Conservation (phyloP, 2,888 invertebrate species). For the Harpalus rufipes region DNA sequence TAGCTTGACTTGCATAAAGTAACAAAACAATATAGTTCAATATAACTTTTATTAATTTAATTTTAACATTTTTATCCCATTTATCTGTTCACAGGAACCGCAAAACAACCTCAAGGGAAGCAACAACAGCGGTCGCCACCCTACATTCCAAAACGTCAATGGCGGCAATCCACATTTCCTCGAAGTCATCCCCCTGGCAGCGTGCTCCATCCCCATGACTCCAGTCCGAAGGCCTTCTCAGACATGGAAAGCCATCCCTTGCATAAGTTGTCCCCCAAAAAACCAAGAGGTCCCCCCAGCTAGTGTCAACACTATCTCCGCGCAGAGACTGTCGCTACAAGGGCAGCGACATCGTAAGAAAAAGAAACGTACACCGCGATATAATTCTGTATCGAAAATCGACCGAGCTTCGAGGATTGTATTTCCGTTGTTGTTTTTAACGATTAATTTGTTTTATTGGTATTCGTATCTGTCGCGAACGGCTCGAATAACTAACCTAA, state of each 20-base stretch:
- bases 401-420: constrained; percentile 87
- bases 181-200: constrained; percentile 83
- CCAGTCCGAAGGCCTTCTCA: constrained; percentile 75
- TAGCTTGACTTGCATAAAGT: no score
- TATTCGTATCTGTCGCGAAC: constrained; percentile 85
- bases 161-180: constrained; percentile 75
- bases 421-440: constrained; percentile 87
- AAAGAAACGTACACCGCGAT: constrained; percentile 81
- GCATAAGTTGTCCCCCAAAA: constrained; percentile 71
- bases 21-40: no score
- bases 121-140: constrained; percentile 59
- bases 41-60: neutral
- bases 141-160: constrained; percentile 68
- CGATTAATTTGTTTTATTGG: constrained; percentile 90
- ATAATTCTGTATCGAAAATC: constrained; percentile 90
- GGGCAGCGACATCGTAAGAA: constrained; percentile 72
- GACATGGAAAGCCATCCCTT: constrained; percentile 75
- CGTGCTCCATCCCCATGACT: constrained; percentile 79
- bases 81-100: constrained; percentile 64
- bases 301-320: constrained; percentile 70
- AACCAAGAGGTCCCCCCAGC: constrained; percentile 64
- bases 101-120: constrained; percentile 64
- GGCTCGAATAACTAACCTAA: constrained; percentile 77
- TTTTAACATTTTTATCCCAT: neutral
- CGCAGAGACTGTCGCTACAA: constrained; percentile 71